phyloP scores from a whole-genome alignment of 1,140 invertebrate species.

The Cydia strobilella region DNA sequence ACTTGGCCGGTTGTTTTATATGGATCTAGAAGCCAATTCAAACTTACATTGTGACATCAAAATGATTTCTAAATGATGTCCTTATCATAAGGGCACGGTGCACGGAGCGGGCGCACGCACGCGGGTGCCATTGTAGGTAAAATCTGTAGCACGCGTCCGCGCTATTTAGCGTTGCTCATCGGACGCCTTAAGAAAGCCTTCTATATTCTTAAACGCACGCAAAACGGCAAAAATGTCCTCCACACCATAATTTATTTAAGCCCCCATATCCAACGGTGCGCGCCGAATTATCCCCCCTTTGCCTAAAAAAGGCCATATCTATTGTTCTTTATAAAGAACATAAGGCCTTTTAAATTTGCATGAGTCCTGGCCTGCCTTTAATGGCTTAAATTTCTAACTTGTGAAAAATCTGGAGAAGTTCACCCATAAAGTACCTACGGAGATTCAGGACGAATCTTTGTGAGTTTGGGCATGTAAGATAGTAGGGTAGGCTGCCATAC shows the following conservation, averaged over 20 bases:
- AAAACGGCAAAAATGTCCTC: conserved; percentile 7
- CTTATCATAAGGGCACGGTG: no score
- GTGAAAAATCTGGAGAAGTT: conserved; percentile 49
- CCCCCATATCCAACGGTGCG: conserved; percentile 43
- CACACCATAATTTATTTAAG: conserved; percentile 48
- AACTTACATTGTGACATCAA: no score
- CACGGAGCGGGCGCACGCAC: no score
- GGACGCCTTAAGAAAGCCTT: background rate
- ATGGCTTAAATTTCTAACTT: conserved; percentile 51
- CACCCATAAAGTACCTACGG: conserved; percentile 37
- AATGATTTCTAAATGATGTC: no score
- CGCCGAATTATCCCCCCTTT: conserved; percentile 41
- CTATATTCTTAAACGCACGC: background rate
- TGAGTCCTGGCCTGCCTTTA: conserved; percentile 40
- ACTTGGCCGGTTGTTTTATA: no score
- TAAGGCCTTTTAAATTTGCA: background rate
- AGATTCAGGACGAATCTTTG: conserved; percentile 34
- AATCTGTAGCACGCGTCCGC: no score
- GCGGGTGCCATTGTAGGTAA: no score
- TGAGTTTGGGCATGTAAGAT: background rate
- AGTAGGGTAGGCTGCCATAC: background rate
- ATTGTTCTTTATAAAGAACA: conserved; percentile 16
- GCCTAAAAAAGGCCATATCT: conserved; percentile 19
- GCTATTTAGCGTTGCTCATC: no score
- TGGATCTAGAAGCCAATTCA: no score